Evolutionary conservation across 2,888 invertebrate species (phyloP).

Genomic region (Heteropelma amictum): DNA sequence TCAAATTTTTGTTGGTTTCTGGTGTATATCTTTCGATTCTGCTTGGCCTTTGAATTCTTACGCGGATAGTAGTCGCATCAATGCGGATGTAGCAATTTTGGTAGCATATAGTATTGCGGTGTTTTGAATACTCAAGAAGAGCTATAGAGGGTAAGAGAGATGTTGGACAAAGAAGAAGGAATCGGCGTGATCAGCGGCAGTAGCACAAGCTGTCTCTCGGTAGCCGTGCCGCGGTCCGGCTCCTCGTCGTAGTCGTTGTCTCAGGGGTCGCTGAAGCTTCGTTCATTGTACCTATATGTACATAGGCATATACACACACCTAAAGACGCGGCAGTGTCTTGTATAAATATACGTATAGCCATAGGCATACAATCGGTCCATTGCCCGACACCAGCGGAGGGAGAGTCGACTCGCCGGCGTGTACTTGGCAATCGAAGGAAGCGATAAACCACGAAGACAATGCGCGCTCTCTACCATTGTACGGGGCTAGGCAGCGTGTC

Average conservation of each 20-base stretch:
- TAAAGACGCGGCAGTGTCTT: constrained; percentile 5
- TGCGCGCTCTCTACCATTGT: constrained; percentile 57
- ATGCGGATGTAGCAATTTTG: no score
- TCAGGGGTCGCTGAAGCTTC: constrained; percentile 27
- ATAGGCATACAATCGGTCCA: no score
- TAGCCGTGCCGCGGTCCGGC: constrained; percentile 36
- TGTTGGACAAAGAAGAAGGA: constrained; percentile 20
- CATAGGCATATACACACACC: background rate
- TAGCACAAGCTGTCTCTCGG: constrained; percentile 30
- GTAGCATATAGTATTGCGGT: background rate
- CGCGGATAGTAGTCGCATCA: no score
- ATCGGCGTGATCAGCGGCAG: constrained; percentile 28
- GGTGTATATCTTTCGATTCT: no score
- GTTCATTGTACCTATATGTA: constrained; percentile 8
- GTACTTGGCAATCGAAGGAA: constrained; percentile 75
- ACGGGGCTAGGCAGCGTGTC: constrained; percentile 52
- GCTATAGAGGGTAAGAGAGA: background rate
- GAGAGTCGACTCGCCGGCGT: constrained; percentile 64
- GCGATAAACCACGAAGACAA: constrained; percentile 76
- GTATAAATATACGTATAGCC: no score
- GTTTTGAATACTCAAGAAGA: background rate
- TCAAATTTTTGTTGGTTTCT: no score
- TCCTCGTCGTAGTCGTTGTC: constrained; percentile 22
- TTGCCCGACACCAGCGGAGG: no score
- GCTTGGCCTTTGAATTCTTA: no score